Evolutionary conservation across 2,113 vertebrate species (phyloP).

Genomic region (Notiomystis cincta): DNA sequence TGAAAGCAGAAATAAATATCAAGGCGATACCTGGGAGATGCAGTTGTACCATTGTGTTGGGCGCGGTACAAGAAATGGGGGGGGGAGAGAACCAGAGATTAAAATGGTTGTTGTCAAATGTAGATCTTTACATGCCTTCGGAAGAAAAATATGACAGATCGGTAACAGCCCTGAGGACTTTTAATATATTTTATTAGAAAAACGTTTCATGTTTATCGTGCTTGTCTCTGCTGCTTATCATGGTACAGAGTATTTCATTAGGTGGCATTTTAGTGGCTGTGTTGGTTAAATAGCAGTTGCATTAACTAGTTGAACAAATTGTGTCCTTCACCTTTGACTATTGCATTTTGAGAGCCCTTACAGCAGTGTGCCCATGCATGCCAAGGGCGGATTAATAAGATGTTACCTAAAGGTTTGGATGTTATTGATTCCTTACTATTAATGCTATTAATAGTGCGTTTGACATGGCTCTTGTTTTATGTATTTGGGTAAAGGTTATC

Average conservation of each 20-base stretch:
- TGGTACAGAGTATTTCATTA: background rate
- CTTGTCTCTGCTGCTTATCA: slow-evolving; percentile 21
- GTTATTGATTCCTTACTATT: slow-evolving; percentile 54
- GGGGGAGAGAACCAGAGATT: background rate
- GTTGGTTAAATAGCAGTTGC: slow-evolving; percentile 30
- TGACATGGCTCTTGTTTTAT: slow-evolving; percentile 5
- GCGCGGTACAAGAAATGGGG: slow-evolving; percentile 38
- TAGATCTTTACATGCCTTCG: background rate
- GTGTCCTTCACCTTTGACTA: slow-evolving; percentile 31
- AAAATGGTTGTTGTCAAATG: slow-evolving; percentile 53
- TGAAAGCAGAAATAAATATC: slow-evolving; percentile 11
- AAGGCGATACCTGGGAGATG: background rate
- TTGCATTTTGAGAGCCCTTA: background rate
- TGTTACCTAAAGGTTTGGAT: slow-evolving; percentile 38
- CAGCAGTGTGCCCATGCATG: background rate
- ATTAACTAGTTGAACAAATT: slow-evolving; percentile 43
- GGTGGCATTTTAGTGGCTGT: slow-evolving; percentile 24
- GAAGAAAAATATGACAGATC: background rate
- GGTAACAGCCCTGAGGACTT: background rate
- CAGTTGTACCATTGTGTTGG: slow-evolving; percentile 44
- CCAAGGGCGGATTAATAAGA: slow-evolving; percentile 37
- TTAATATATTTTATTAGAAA: background rate
- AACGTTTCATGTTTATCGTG: background rate
- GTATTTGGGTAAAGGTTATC: slow-evolving; percentile 34
- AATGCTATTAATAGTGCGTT: slow-evolving; percentile 31